Evolutionary conservation across 2,797 vertebrate genomes (phyloP).

Genomic region (Sus cebifrons): DNA sequence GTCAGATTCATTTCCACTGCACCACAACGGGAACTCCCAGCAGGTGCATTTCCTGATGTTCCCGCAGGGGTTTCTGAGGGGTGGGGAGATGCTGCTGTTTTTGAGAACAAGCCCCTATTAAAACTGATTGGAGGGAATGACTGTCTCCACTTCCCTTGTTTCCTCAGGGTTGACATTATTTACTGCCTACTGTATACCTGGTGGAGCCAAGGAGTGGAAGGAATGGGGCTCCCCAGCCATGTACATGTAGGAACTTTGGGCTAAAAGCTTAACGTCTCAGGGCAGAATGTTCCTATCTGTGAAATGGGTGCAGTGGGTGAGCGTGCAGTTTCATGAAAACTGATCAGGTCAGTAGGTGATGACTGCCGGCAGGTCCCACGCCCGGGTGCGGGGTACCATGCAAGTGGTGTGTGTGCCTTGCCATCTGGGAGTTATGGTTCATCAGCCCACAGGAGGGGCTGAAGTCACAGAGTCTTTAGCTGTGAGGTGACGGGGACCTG

Average conservation of each 20-base stretch:
- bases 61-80: not conserved
- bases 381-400: no score
- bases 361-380: not conserved
- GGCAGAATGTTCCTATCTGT: not conserved
- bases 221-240: not conserved
- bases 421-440: not conserved
- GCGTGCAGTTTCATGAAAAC: not conserved
- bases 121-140: not conserved
- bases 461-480: not conserved
- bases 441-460: not conserved
- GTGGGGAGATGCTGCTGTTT: not conserved
- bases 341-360: not conserved
- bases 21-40: no score
- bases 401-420: rapidly evolving
- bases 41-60: not conserved
- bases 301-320: not conserved
- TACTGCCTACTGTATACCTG: not conserved
- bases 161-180: not conserved
- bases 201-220: not conserved
- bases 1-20: no score
- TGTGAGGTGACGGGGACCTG: not conserved
- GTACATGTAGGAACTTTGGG: not conserved
- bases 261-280: not conserved
- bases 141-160: no score
- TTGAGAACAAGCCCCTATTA: not conserved